Percentiles rank a stretch among this genome's conserved stretches.
Evolutionary conservation across 2,113 vertebrate genomes (phyloP).

Genomic region (Myotis brandtii): DNA sequence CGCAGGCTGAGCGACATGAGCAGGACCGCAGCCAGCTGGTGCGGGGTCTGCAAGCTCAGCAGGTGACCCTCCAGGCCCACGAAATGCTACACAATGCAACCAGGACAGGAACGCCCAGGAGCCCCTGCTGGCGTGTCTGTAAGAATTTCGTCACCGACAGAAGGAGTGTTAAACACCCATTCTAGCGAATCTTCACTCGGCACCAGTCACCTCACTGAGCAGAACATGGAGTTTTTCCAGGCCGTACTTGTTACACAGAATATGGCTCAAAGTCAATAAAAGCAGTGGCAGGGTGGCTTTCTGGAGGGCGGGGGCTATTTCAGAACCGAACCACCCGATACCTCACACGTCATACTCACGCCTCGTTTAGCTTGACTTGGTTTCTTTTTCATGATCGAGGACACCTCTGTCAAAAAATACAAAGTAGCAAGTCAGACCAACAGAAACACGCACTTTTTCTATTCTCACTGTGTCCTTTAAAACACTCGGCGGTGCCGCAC

Average conservation of each 20-base stretch:
- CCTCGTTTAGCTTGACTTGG: slow-evolving; percentile 86
- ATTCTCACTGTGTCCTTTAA: neutral
- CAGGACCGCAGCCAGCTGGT: neutral
- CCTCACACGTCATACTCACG: slow-evolving; percentile 79
- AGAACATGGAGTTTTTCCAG: neutral
- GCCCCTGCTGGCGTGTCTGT: neutral
- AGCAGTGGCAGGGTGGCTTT: neutral
- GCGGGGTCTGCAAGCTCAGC: too few species aligned
- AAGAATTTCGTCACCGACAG: neutral
- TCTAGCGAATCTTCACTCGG: neutral
- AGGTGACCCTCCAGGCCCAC: rapidly evolving
- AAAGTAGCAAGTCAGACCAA: slow-evolving; percentile 42
- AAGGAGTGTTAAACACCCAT: neutral
- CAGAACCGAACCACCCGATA: neutral
- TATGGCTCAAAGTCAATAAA: neutral
- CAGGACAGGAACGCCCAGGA: neutral
- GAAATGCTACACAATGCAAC: rapidly evolving
- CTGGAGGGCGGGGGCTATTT: neutral
- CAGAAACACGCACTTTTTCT: neutral
- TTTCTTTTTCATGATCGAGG: slow-evolving; percentile 90
- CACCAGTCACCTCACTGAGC: neutral
- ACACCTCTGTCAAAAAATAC: slow-evolving; percentile 83
- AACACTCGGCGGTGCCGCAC: neutral
- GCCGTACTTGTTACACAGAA: too few species aligned
- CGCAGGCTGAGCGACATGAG: rapidly evolving